Percentiles rank a stretch among this genome's conserved stretches.
These are phyloP conservation scores for Ictidomys tridecemlineatus DNA, from an alignment of 2,113 vertebrate genomes.

Conservation along the genomic window DNA sequence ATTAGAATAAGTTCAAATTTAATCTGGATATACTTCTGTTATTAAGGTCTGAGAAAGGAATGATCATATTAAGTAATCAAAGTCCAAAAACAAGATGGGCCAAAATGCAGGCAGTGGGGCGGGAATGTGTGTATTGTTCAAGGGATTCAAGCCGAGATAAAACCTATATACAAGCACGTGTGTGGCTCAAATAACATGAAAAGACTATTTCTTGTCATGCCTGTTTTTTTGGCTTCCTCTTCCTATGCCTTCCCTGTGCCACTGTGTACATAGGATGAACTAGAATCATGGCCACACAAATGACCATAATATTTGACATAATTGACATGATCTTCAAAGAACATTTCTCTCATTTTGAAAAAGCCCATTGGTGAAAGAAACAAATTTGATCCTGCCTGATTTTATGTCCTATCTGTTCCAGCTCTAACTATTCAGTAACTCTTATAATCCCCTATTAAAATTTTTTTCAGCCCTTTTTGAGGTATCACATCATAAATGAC, in stretches of 20 bases:
- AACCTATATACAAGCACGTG: constrained; percentile 90
- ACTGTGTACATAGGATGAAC: constrained; percentile 98
- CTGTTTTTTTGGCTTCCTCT: constrained; percentile 99
- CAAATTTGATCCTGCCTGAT: constrained; percentile 98
- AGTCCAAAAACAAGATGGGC: constrained; percentile 72
- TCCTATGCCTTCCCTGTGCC: constrained; percentile 99
- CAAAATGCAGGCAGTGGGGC: constrained; percentile 80
- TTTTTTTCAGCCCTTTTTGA: constrained; percentile 99
- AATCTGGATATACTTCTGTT: constrained; percentile 86
- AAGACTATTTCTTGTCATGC: constrained; percentile 93
- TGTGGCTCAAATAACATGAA: constrained; percentile 87
- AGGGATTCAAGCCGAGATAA: constrained; percentile 89
- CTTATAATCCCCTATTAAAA: constrained; percentile 97
- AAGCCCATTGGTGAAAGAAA: constrained; percentile 99
- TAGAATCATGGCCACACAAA: constrained; percentile 97
- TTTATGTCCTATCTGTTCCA: constrained; percentile 98
- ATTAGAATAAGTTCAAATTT: constrained; percentile 86
- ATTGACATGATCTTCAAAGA: constrained; percentile 99
- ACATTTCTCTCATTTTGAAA: constrained; percentile 99
- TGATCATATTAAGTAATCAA: constrained; percentile 84
- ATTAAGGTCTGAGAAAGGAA: constrained; percentile 86
- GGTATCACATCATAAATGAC: constrained; percentile 99
- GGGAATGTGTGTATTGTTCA: constrained; percentile 83
- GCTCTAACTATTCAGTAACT: constrained; percentile 98
- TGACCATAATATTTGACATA: constrained; percentile 99